Percentiles rank a stretch among this genome's conserved stretches.
These are phyloP conservation scores for Actinopyga echinites DNA, from an alignment of 53 echinoderm and acorn worm genomes.

Conservation along the genomic window DNA sequence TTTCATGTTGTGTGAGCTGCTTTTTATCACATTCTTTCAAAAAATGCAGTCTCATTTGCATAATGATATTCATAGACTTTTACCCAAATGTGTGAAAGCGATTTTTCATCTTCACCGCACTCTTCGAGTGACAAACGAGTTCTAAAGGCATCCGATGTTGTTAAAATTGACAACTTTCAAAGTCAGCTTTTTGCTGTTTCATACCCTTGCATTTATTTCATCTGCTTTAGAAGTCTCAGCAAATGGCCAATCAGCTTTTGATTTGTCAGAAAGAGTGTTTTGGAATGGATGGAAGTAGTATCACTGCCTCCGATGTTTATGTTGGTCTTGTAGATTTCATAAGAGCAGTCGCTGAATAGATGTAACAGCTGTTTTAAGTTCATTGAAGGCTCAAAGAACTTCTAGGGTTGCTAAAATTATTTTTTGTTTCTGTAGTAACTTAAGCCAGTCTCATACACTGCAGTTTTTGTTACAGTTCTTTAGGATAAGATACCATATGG, in stretches of 20 bases:
- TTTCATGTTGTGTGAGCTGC: slow-evolving; percentile 29
- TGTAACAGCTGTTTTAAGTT: no score
- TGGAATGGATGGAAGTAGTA: no score
- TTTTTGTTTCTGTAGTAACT: no score
- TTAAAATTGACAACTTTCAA: slow-evolving; percentile 29
- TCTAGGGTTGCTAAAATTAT: no score
- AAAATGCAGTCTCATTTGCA: slow-evolving; percentile 17
- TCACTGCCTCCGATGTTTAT: no score
- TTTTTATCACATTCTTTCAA: slow-evolving; percentile 16
- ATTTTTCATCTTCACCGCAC: slow-evolving; percentile 28
- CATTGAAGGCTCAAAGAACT: no score
- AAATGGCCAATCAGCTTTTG: neutral
- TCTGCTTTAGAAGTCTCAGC: neutral
- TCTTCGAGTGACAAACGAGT: slow-evolving; percentile 30
- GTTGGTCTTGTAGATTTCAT: no score
- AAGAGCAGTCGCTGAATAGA: no score
- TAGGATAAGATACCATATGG: no score
- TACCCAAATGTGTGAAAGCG: slow-evolving; percentile 20
- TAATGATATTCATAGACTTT: slow-evolving; percentile 46
- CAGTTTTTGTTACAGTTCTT: no score
- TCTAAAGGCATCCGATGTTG: slow-evolving; percentile 39
- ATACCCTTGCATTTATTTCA: neutral
- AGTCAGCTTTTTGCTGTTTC: slow-evolving; percentile 16
- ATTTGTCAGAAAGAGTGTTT: no score
- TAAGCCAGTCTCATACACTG: no score